phyloP scores from a whole-genome alignment of 2,888 invertebrate genomes.

The Rhyacophila evoluta region DNA sequence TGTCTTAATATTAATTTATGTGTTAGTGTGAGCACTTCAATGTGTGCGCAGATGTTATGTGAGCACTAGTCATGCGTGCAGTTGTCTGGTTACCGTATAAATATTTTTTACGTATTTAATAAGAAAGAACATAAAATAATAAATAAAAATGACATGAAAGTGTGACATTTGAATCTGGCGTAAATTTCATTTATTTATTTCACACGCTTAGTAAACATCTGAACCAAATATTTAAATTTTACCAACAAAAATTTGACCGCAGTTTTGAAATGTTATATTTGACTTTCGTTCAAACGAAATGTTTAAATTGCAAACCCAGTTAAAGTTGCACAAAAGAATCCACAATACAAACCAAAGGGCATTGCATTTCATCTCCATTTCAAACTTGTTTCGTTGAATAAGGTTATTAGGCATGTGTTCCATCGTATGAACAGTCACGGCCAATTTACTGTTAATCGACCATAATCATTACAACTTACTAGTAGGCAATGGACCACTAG shows the following conservation, averaged over 20 bases:
- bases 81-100: too few relatives aligned
- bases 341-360: neutral
- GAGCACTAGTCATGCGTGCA: too few relatives aligned
- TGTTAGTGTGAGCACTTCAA: too few relatives aligned
- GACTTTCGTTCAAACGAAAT: neutral
- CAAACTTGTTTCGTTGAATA: slow-evolving; percentile 30
- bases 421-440: slow-evolving; percentile 37
- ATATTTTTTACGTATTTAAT: too few relatives aligned
- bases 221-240: neutral
- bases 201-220: too few relatives aligned
- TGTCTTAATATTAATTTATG: too few relatives aligned
- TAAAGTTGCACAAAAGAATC: neutral
- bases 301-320: neutral
- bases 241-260: neutral
- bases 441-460: slow-evolving; percentile 36
- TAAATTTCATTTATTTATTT: too few relatives aligned
- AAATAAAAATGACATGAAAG: too few relatives aligned
- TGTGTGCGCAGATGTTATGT: too few relatives aligned
- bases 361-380: neutral
- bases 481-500: neutral
- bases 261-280: neutral
- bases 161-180: too few relatives aligned
- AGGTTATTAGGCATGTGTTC: slow-evolving; percentile 38
- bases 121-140: too few relatives aligned
- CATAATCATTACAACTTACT: slow-evolving; percentile 1